Conservation (phyloP, 1,140 invertebrate genomes). For the Drosophila erecta region DNA sequence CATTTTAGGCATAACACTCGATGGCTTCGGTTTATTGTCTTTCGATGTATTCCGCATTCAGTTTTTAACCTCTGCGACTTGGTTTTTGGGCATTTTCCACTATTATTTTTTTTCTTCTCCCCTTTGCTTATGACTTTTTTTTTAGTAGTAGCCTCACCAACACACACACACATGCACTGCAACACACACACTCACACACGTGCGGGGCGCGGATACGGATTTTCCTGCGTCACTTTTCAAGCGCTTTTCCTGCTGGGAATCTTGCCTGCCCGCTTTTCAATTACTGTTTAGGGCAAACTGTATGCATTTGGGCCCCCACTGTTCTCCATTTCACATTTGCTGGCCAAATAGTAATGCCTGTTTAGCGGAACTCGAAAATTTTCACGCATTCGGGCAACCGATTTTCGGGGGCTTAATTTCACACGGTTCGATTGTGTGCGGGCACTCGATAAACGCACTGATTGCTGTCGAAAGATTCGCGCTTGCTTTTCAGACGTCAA, state of each 20-base stretch:
- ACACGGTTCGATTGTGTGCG: conserved; percentile 30
- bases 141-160: conserved; percentile 55
- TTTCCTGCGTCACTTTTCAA: conserved; percentile 51
- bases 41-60: conserved; percentile 29
- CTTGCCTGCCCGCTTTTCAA: conserved; percentile 24
- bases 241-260: conserved; percentile 43
- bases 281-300: conserved; percentile 28
- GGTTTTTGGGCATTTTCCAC: conserved; percentile 68
- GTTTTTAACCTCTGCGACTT: conserved; percentile 68
- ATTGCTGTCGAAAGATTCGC: conserved; percentile 40
- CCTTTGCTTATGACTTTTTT: conserved; percentile 35
- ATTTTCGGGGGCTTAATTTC: conserved; percentile 60
- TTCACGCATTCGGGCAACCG: conserved; percentile 58
- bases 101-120: conserved; percentile 35
- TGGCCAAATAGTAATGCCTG: conserved; percentile 66
- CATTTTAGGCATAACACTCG: conserved; percentile 55
- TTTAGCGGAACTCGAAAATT: conserved; percentile 60
- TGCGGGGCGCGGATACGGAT: conserved; percentile 61
- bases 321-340: conserved; percentile 48
- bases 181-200: conserved; percentile 52
- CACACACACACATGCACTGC: conserved; percentile 33
- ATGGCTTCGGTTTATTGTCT: conserved; percentile 26
- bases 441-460: conserved; percentile 47
- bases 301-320: conserved; percentile 36
- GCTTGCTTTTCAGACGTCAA: conserved; percentile 59